Evolutionary conservation across 2,113 vertebrate genomes (phyloP), one percentile per base, ranked within the genome.

Genomic region (Osmerus mordax): DNA sequence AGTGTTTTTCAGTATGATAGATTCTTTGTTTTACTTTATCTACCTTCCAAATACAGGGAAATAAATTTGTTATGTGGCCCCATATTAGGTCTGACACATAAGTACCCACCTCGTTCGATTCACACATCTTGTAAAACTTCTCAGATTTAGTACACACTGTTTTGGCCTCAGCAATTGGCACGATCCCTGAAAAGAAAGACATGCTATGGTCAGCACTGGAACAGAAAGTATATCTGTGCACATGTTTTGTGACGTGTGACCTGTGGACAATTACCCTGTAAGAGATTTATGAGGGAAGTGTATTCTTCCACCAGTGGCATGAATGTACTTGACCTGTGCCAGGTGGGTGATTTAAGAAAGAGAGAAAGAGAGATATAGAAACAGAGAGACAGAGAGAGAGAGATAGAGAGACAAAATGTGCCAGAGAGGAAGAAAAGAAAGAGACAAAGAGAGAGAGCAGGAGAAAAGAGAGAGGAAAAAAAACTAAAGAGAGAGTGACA

Each of bases 51-150:
- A 62, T 28, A 62, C 60, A 25, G 16, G 28, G 8, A 29, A 25
- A 36, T 32, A 32, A 16, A 16, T 29, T 29, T 25, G 0, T 36
- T 23, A 8, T 29, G 28, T 65, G 15, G 3, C 41, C 51, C 23
- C 65, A 67, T 74, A 16, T 71, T 11, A 23, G 47, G 36, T 23
- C 28, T 53, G 7, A 36, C 32, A 36, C 32, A 3, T 23, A 51
- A 60, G 58, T 3, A 77, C 82, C 89, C 76, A 99, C 97, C 92
- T 99, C 97, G 78, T 92, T 96, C 32, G 97, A 99, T 80, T 95
- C 94, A 77, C 97, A 99, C 96, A 99, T 96, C 86, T 93, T 95
- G 87, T 92, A 85, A 91, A 99, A 99, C 70, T 94, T 96, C 77
- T 98, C 96, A 55, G 95, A 93, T 78, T 92, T 88, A 13, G 95